phyloP scores from a whole-genome alignment of 2,888 invertebrate genomes.

The Oscheius myriophilus region DNA sequence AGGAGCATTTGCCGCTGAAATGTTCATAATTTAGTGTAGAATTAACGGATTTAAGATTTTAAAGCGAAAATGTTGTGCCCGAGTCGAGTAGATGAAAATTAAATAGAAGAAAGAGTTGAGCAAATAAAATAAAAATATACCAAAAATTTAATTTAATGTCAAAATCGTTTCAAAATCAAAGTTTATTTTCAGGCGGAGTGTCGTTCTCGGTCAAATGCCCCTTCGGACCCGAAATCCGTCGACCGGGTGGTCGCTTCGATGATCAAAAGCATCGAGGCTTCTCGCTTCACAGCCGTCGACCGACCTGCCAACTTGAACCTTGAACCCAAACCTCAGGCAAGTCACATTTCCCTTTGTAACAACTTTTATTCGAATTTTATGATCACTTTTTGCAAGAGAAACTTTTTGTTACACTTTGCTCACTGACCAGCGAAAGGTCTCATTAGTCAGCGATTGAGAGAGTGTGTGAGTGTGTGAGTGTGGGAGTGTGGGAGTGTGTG shows the following conservation, averaged over 20 bases:
- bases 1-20: too few relatives aligned
- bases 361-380: neutral
- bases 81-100: too few relatives aligned
- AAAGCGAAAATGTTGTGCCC: too few relatives aligned
- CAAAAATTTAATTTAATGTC: neutral
- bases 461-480: too few relatives aligned
- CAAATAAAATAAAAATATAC: too few relatives aligned
- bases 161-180: neutral
- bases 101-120: too few relatives aligned
- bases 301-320: slow-evolving; percentile 21
- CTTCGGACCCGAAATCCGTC: slow-evolving; percentile 17
- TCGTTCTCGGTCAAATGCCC: slow-evolving; percentile 23
- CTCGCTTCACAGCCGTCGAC: slow-evolving; percentile 30
- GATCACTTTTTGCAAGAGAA: neutral
- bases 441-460: too few relatives aligned
- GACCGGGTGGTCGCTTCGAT: slow-evolving; percentile 35
- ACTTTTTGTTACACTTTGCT: neutral
- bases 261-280: slow-evolving; percentile 34
- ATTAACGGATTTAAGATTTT: too few relatives aligned
- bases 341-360: too few relatives aligned
- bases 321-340: slow-evolving; percentile 13
- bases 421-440: too few relatives aligned
- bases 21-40: too few relatives aligned
- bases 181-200: slow-evolving; percentile 36
- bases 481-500: too few relatives aligned